A percentile compares a stretch with the other conserved stretches of the same genome.
Evolutionary conservation across 2,797 vertebrate species (phyloP).

Genomic region (Enteromius treurensis): DNA sequence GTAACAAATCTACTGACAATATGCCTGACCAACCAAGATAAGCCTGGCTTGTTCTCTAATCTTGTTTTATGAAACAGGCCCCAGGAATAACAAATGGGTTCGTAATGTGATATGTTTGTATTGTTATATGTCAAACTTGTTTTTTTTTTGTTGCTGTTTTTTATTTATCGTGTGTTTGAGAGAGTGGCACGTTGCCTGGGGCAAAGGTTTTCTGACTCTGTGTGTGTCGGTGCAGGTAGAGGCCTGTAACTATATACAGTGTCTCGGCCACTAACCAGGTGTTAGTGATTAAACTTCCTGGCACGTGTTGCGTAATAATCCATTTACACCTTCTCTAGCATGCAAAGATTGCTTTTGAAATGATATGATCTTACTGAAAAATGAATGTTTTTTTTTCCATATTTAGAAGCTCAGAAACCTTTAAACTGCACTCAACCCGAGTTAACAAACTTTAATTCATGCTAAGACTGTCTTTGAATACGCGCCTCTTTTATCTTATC

Average conservation of each 20-base stretch:
- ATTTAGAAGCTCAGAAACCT: not conserved
- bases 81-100: not conserved
- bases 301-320: constrained; percentile 8
- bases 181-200: constrained; percentile 31
- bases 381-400: not conserved
- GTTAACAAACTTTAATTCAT: not conserved
- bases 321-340: constrained; percentile 19
- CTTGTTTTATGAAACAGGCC: too few relatives aligned
- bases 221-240: not conserved
- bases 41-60: too few relatives aligned
- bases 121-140: not conserved
- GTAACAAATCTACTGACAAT: too few relatives aligned
- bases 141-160: not conserved
- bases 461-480: not conserved
- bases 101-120: not conserved
- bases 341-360: not conserved
- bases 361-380: not conserved
- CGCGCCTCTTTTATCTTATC: constrained; percentile 37
- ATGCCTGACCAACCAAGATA: too few relatives aligned
- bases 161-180: not conserved
- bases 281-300: constrained; percentile 22
- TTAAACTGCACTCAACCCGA: not conserved
- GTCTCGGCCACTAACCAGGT: constrained; percentile 8
- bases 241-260: constrained; percentile 28
- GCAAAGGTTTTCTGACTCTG: not conserved